Base-by-base conservation (phyloP, 2,797 vertebrate species). In the Paratrypauchen microcephalus region DNA sequence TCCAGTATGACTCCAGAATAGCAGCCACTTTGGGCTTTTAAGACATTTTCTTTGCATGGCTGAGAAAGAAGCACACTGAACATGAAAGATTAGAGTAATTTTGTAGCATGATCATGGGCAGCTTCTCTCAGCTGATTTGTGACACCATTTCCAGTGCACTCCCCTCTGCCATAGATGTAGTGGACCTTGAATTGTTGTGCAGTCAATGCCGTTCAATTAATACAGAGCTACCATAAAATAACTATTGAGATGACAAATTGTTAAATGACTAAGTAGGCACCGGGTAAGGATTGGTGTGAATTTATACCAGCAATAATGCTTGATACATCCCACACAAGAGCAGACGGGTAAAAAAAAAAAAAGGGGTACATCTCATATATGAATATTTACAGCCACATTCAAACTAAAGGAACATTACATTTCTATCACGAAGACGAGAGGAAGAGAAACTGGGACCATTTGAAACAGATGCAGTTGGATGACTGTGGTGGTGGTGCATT, bases 181-280 rank as follows among this genome's bases (percentile, higher is more conserved):
- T 82, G 78, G 80, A 82, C 86, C 78, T 88, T 88, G 90, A 91
- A 92, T 88, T 88, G 83, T 92, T 90, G 85, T 89, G 87, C 83
- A 74, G 87, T 77, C 77, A 83, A 86, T 83, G 87, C 84, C 76
- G 86, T 90, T 92, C 89, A 92, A 93, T 93, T 92, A 92, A 92
- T 88, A 91, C 84, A 70, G 76, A 71, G 67, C 71, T 77, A 72
- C 88, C 85, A 92, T 92, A 91, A 92, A 91, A 91, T 84, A 90
- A 91, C 91, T 88, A 89, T 91, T 88, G 87, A 88, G 84, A 86
- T 90, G 92, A 92, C 88, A 89, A 82, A 86, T 73, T 80, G 82
- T 76, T 70, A 86, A 89, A 85, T 89, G 88, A 91, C 88, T 87
- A 86, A 91, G 88, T 82, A 45, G 84, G 74, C 72, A 26, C 55